A percentile compares a stretch with the other conserved stretches of the same genome.
Evolutionary conservation across 2,797 vertebrate genomes (phyloP).

Genomic region (Halcyon chelicuti): DNA sequence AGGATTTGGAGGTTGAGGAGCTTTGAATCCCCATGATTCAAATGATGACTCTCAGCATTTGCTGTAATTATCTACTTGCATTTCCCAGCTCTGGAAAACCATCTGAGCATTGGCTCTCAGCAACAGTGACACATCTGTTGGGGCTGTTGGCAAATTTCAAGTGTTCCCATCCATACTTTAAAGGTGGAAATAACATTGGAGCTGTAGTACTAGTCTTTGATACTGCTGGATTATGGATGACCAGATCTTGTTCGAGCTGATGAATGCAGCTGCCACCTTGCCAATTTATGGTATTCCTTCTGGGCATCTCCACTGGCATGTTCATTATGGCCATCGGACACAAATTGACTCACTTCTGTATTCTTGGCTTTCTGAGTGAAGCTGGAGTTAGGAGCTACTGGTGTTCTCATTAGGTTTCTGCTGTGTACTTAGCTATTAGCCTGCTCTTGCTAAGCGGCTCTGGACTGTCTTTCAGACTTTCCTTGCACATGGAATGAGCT

Average conservation of each 20-base stretch:
- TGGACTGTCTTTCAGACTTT: conserved; percentile 20
- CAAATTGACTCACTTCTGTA: neutral
- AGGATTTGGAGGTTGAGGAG: neutral
- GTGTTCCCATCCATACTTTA: neutral
- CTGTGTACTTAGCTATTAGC: conserved; percentile 16
- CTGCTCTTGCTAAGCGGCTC: conserved; percentile 23
- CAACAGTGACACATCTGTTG: conserved; percentile 7
- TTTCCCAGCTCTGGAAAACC: neutral
- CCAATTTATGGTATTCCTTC: conserved; percentile 28
- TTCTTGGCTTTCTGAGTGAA: conserved; percentile 2
- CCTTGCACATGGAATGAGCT: conserved; percentile 5
- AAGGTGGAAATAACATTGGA: neutral
- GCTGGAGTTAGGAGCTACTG: conserved; percentile 13
- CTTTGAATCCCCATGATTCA: neutral
- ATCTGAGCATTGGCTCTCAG: neutral
- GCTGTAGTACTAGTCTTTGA: neutral
- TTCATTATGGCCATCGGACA: neutral
- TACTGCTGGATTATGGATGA: conserved; percentile 7
- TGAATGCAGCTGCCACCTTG: conserved; percentile 37
- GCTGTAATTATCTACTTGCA: neutral
- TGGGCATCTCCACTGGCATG: neutral
- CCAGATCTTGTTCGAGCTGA: conserved; percentile 37
- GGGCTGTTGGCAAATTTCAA: conserved; percentile 1
- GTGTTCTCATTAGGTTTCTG: neutral
- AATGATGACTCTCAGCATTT: neutral